phyloP scores from a whole-genome alignment of 2,113 vertebrate species.

The Nerophis lumbriciformis region DNA sequence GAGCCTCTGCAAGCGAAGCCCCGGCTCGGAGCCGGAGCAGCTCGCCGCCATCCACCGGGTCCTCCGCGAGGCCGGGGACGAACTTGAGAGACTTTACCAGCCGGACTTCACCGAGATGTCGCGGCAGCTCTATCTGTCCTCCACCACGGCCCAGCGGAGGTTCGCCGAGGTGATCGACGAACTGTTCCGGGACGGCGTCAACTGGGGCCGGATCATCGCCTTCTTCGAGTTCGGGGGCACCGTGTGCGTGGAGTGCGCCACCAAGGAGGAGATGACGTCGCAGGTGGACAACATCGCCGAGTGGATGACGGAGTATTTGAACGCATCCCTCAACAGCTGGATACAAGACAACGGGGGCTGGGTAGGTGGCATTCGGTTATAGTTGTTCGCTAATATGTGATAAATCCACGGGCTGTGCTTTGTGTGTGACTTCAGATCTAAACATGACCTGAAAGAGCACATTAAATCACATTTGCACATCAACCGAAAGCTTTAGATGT shows the following conservation, averaged over 20 bases:
- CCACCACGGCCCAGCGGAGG: slow-evolving; percentile 79
- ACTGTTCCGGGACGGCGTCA: slow-evolving; percentile 94
- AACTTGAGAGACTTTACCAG: slow-evolving; percentile 88
- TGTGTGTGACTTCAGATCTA: not conserved
- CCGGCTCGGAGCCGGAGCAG: slow-evolving; percentile 42
- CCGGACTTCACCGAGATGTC: slow-evolving; percentile 92
- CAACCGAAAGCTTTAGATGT: slow-evolving; percentile 19
- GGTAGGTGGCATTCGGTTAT: slow-evolving; percentile 73
- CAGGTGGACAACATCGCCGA: slow-evolving; percentile 87
- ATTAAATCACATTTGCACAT: slow-evolving; percentile 15
- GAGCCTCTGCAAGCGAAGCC: slow-evolving; percentile 28
- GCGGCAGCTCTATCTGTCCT: slow-evolving; percentile 87
- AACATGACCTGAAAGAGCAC: not conserved
- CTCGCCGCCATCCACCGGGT: slow-evolving; percentile 77
- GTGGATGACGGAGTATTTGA: slow-evolving; percentile 99
- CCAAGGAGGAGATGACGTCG: slow-evolving; percentile 84
- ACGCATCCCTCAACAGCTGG: slow-evolving; percentile 89
- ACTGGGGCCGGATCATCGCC: slow-evolving; percentile 97
- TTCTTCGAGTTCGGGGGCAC: slow-evolving; percentile 97
- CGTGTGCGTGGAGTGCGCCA: slow-evolving; percentile 91
- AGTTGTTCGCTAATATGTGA: not conserved
- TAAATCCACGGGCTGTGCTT: not conserved
- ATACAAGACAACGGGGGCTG: slow-evolving; percentile 98
- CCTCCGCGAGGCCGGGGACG: slow-evolving; percentile 86
- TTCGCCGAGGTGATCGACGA: slow-evolving; percentile 93